phyloP scores from a whole-genome alignment of 2,888 invertebrate genomes.

The Doris montereyensis region DNA sequence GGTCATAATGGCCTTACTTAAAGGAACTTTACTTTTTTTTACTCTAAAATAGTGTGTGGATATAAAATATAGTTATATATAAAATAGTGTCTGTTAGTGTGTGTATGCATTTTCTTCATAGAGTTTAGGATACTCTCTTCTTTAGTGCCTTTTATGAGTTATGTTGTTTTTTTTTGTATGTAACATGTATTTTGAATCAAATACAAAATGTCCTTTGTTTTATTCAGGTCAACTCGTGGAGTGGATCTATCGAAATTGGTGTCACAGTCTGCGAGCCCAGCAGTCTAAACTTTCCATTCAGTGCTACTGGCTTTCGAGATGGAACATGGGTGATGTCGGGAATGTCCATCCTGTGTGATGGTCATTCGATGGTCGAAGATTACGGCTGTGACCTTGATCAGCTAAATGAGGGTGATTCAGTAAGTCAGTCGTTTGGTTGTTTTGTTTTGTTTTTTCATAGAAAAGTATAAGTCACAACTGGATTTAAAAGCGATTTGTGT shows the following conservation, averaged over 20 bases:
- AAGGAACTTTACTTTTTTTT: too few relatives aligned
- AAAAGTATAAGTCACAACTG: too few relatives aligned
- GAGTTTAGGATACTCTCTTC: neutral
- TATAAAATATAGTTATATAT: neutral
- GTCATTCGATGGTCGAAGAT: slow-evolving; percentile 77
- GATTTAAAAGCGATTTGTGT: too few relatives aligned
- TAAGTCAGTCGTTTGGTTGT: too few relatives aligned
- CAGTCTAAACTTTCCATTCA: slow-evolving; percentile 91
- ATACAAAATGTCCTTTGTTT: neutral
- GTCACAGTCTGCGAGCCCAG: slow-evolving; percentile 92
- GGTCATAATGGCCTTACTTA: too few relatives aligned
- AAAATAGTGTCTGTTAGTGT: neutral
- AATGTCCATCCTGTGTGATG: slow-evolving; percentile 88
- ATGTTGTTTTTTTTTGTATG: too few relatives aligned
- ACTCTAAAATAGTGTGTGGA: too few relatives aligned
- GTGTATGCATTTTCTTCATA: neutral
- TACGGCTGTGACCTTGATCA: slow-evolving; percentile 71
- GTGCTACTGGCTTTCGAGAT: slow-evolving; percentile 95
- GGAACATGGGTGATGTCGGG: slow-evolving; percentile 91
- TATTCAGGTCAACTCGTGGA: slow-evolving; percentile 72
- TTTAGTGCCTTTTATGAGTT: neutral
- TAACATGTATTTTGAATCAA: neutral
- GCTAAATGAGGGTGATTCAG: slow-evolving; percentile 63
- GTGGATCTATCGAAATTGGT: slow-evolving; percentile 72
- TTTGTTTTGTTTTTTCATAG: too few relatives aligned